Conservation (phyloP, 2,888 invertebrate genomes). For the Harpagoxenus sublaevis region DNA sequence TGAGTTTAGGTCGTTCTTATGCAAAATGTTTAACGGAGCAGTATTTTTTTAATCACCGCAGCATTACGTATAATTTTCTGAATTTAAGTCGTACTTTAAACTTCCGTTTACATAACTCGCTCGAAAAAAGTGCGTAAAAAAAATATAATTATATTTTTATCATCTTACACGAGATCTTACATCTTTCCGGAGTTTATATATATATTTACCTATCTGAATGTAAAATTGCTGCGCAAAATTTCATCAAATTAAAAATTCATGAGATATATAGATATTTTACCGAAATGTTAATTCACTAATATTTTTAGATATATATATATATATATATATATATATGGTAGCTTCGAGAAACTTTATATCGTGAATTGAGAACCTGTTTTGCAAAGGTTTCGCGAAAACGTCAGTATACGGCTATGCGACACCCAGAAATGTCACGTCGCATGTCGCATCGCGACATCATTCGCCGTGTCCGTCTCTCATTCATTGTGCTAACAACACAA, state of each 20-base stretch:
- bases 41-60: neutral
- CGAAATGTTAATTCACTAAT: neutral
- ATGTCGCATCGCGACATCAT: conserved; percentile 19
- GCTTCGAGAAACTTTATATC: neutral
- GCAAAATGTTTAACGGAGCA: neutral
- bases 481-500: conserved; percentile 71
- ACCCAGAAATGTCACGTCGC: conserved; percentile 26
- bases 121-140: neutral
- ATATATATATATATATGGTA: neutral
- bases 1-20: neutral
- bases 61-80: neutral
- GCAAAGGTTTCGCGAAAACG: neutral
- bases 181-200: neutral
- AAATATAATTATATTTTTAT: neutral
- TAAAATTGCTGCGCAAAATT: neutral
- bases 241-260: conserved; percentile 5
- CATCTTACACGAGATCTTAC: neutral
- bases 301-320: neutral
- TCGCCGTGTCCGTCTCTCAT: conserved; percentile 55
- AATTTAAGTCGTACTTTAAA: neutral
- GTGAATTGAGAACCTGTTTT: neutral
- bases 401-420: neutral
- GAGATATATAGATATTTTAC: neutral
- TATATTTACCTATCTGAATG: neutral
- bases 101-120: neutral